Evolutionary conservation across 64 coral and sea anemone species (phyloP), one percentile per base, ranked within the genome.

Genomic region (Acropora tenuis): DNA sequence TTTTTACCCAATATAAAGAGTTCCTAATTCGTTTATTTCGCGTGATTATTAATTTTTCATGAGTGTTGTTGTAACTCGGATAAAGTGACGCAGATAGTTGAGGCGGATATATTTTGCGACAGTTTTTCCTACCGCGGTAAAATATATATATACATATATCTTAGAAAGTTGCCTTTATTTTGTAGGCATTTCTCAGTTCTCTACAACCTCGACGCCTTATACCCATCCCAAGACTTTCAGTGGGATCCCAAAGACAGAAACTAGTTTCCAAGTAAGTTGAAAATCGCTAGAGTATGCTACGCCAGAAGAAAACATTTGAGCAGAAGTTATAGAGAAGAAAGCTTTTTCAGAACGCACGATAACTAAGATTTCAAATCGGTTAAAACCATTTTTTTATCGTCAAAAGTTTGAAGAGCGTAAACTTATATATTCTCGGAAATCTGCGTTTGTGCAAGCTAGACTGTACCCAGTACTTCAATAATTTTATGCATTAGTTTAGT

Each of bases 141-240:
- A 16, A 20, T 18, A 20, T 10, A 47, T 76, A 30, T 30, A 30
- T 5, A 20, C 7, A 20, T 10, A 47, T 76, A 30, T 30, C 30
- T 5, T 4, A 44, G 17, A 48, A 84, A 48, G 2, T 8, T 69
- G 61, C 67, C 43, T 72, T 41, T 41, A 47, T 71, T 50, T 77
- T n/a, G 17, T 13, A 84, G 82, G 82, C 82, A 69, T 71, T 84
- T 84, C 82, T 84, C 69, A 84, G 82, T 65, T 84, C 71, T n/a
- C 82, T 84, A 49, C 82, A 43, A 44, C 82, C 71, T 48, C 82
- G 63, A 18, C 15, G 6, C 43, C 63, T 84, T 1, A 69, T 84
- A 67, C 82, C 61, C 1, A 47, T 84, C n/a, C 82, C 82, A 3
- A 65, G 82, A 84, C 9, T 84, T 48, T 69, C 82, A 30, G 58